Percentiles rank a stretch among this genome's conserved stretches.
Evolutionary conservation across 2,797 vertebrate species (phyloP).

Genomic region (Cynopterus sphinx): DNA sequence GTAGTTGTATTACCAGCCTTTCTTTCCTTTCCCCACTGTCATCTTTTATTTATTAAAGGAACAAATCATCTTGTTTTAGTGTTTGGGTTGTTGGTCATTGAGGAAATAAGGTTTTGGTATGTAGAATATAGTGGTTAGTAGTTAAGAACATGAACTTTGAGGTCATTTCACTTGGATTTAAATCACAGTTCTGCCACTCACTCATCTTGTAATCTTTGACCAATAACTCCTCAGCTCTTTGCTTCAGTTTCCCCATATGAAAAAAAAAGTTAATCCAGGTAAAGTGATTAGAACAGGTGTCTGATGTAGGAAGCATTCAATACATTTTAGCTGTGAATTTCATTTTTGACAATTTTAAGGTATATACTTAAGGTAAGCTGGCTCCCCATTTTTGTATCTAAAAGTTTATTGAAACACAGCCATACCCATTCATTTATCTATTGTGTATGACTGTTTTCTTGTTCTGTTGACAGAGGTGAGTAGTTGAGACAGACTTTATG

Average conservation of each 20-base stretch:
- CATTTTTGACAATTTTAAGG: constrained; percentile 46
- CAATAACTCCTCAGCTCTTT: not conserved
- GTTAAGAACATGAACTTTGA: constrained; percentile 22
- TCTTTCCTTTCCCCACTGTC: not conserved
- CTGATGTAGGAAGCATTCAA: constrained; percentile 28
- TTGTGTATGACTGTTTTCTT: constrained; percentile 16
- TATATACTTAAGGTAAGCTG: not conserved
- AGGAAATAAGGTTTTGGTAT: constrained; percentile 43
- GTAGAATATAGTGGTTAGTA: constrained; percentile 23
- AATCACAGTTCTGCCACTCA: constrained; percentile 16
- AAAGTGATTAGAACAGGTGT: constrained; percentile 20
- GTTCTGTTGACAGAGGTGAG: not conserved
- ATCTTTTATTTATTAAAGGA: constrained; percentile 33
- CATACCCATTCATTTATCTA: not conserved
- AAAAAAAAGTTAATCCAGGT: constrained; percentile 22
- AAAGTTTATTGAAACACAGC: constrained; percentile 27
- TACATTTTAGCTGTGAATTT: constrained; percentile 35
- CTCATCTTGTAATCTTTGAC: constrained; percentile 14
- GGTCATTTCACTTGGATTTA: constrained; percentile 13
- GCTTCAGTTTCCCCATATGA: constrained; percentile 35
- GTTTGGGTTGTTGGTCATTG: constrained; percentile 24
- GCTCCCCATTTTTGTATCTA: constrained; percentile 48
- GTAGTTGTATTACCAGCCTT: constrained; percentile 2
- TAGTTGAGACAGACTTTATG: constrained; percentile 35
- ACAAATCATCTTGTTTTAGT: constrained; percentile 30